Evolutionary conservation across 2,113 vertebrate genomes (phyloP).

Genomic region (Pelobates fuscus): DNA sequence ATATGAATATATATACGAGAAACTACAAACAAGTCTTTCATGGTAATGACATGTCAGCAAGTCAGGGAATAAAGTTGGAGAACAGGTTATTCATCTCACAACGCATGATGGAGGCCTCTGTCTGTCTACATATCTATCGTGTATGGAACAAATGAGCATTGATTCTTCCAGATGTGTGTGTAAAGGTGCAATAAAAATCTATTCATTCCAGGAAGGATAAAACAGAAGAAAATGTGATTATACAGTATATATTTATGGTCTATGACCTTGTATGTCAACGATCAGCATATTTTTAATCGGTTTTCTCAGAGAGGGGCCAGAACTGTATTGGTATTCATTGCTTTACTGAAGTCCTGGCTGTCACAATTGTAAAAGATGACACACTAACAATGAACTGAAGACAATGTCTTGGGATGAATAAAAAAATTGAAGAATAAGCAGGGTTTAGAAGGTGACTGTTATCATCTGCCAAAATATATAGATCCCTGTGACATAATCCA

Average conservation of each 20-base stretch:
- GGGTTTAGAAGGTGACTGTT: too few relatives aligned
- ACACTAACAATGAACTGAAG: not conserved
- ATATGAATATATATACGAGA: too few relatives aligned
- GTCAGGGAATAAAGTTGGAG: too few relatives aligned
- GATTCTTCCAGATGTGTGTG: not conserved
- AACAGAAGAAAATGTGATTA: conserved; percentile 19
- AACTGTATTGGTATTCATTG: conserved; percentile 38
- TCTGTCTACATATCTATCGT: too few relatives aligned
- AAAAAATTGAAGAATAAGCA: too few relatives aligned
- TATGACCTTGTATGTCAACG: conserved; percentile 12
- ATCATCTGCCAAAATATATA: too few relatives aligned
- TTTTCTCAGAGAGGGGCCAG: conserved; percentile 2
- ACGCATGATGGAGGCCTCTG: too few relatives aligned
- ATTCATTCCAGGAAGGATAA: not conserved
- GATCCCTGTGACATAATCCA: too few relatives aligned
- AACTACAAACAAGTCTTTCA: too few relatives aligned
- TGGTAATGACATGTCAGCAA: too few relatives aligned
- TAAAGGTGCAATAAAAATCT: conserved; percentile 19
- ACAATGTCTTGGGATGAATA: not conserved
- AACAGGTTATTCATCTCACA: too few relatives aligned
- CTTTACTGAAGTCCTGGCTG: conserved; percentile 26
- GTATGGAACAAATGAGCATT: not conserved
- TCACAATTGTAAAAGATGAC: conserved; percentile 23
- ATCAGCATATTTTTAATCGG: conserved; percentile 37
- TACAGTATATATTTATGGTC: conserved; percentile 9